phyloP scores from a whole-genome alignment of 2,888 invertebrate species.

The Lochmaea capreae region DNA sequence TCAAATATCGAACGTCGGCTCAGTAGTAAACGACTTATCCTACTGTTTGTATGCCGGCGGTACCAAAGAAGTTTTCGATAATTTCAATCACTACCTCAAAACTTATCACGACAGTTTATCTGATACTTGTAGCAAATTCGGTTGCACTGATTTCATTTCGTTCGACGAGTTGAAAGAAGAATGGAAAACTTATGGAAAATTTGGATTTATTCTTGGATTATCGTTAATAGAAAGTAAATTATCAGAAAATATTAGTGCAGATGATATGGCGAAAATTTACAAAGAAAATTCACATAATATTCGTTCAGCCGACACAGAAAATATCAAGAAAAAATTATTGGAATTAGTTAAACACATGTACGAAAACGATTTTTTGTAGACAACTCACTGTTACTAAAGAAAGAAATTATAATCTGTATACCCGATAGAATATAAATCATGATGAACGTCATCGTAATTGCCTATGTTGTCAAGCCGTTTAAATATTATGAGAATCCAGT shows the following conservation, averaged over 20 bases:
- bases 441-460: no score
- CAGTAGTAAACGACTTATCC: slow-evolving; percentile 55
- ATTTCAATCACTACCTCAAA: slow-evolving; percentile 54
- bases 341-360: slow-evolving; percentile 6
- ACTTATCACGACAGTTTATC: slow-evolving; percentile 57
- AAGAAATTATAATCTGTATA: no score
- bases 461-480: no score
- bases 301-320: not conserved
- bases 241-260: slow-evolving; percentile 19
- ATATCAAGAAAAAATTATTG: slow-evolving; percentile 13
- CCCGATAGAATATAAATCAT: no score
- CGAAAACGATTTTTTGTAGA: not conserved
- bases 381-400: no score
- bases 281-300: not conserved
- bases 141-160: slow-evolving; percentile 53
- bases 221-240: slow-evolving; percentile 45
- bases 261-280: not conserved
- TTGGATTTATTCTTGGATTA: slow-evolving; percentile 42
- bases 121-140: slow-evolving; percentile 47
- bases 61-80: slow-evolving; percentile 51
- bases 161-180: slow-evolving; percentile 47
- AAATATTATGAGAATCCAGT: no score
- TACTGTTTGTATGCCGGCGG: slow-evolving; percentile 58
- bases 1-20: slow-evolving; percentile 14
- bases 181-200: slow-evolving; percentile 47